phyloP scores from a whole-genome alignment of 2,888 invertebrate species.

The Nephrocerus scutellatus region DNA sequence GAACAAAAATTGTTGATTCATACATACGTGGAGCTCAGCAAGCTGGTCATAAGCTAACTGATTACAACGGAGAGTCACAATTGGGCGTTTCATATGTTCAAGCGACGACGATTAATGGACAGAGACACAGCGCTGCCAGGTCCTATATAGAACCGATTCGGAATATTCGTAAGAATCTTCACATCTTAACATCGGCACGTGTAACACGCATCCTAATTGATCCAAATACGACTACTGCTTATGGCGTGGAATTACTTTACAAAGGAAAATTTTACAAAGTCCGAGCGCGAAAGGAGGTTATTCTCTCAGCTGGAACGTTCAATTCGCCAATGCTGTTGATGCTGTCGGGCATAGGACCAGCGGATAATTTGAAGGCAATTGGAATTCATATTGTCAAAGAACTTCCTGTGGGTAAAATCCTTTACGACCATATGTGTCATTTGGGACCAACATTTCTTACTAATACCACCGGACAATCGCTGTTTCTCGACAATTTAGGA shows the following conservation, averaged over 20 bases:
- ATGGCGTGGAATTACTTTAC: conserved; percentile 61
- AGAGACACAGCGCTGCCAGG: conserved; percentile 60
- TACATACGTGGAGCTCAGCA: conserved; percentile 59
- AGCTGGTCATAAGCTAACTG: conserved; percentile 60
- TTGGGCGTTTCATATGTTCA: conserved; percentile 63
- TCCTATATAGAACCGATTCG: conserved; percentile 56
- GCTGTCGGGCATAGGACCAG: conserved; percentile 68
- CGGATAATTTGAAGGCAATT: conserved; percentile 50
- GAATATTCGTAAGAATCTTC: conserved; percentile 53
- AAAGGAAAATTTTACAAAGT: conserved; percentile 50
- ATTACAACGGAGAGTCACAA: conserved; percentile 60
- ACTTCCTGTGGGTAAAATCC: conserved; percentile 60
- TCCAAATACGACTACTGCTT: conserved; percentile 54
- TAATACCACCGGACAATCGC: conserved; percentile 37
- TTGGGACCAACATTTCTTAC: conserved; percentile 44
- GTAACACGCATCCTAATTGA: conserved; percentile 64
- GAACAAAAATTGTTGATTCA: conserved; percentile 50
- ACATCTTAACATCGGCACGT: conserved; percentile 57
- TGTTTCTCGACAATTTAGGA: conserved; percentile 23
- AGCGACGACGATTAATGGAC: conserved; percentile 54
- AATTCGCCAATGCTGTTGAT: conserved; percentile 85
- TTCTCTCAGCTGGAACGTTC: conserved; percentile 78
- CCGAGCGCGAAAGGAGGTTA: conserved; percentile 68
- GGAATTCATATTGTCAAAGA: conserved; percentile 56
- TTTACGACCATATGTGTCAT: conserved; percentile 53